These are phyloP conservation scores for Linyphia triangularis DNA, from an alignment of 2,888 invertebrate species.

Conservation along the genomic window DNA sequence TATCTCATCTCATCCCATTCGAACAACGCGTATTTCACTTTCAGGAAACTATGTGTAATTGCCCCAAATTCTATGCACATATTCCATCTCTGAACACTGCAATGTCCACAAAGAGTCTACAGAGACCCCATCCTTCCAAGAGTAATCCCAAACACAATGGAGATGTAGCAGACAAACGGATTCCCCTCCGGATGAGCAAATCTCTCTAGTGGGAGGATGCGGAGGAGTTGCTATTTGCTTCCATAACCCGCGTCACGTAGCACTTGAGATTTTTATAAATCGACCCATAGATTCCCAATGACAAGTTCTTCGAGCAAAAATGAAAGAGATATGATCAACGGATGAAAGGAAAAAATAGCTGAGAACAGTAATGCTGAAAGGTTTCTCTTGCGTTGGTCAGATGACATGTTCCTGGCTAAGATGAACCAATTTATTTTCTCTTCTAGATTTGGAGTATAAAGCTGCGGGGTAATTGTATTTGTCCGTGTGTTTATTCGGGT, in stretches of 20 bases:
- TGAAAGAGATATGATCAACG: constrained; percentile 40
- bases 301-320: constrained; percentile 67
- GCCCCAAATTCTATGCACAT: too few species aligned
- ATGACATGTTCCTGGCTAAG: not conserved
- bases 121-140: too few species aligned
- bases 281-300: constrained; percentile 67
- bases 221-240: not conserved
- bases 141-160: constrained; percentile 44
- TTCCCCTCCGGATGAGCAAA: constrained; percentile 30
- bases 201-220: constrained; percentile 19
- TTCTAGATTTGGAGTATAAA: not conserved
- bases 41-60: too few species aligned
- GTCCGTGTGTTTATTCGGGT: not conserved
- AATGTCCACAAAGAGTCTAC: too few species aligned
- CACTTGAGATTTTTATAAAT: constrained; percentile 67
- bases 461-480: not conserved
- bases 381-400: not conserved
- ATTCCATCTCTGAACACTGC: too few species aligned
- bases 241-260: constrained; percentile 60
- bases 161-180: constrained; percentile 16
- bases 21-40: too few species aligned
- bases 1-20: too few species aligned
- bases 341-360: not conserved
- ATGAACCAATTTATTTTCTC: not conserved
- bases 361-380: not conserved